Evolutionary conservation across 2,888 invertebrate genomes (phyloP), one percentile per base, ranked within the genome.

Genomic region (Reticulitermes lucifugus): DNA sequence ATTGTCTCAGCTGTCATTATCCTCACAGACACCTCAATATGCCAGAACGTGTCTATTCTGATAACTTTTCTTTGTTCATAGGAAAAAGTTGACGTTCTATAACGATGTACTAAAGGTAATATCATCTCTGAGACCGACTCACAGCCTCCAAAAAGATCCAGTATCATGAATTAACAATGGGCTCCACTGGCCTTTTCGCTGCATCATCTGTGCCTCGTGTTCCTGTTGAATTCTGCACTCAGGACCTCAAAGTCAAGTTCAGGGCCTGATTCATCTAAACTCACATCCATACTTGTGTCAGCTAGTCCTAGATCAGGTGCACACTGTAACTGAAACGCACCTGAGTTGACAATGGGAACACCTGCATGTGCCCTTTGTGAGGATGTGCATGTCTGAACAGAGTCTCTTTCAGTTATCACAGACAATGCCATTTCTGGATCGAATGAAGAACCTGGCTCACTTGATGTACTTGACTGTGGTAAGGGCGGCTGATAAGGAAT

Each of bases 191-290:
- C 60, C 80, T 81, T 80, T 51, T 73, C 46, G 25, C 41, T 80
- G 79, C 71, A 84, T 84, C 84, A 87, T 75, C 87, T 86, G 55
- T 86, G 87, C n/a, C 89, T 89, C 43, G 90, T 90, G 87, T 89
- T 90, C 85, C 90, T 88, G 85, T 89, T 90, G 83, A 91, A 91
- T 87, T 91, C 90, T 84, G 90, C 90, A 82, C 89, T 90, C 35
- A 91, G 87, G 71, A 89, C 90, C 65, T 89, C 90, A 86, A 91
- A 91, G 87, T 90, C 90, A 21, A 90, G 88, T 77, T 90, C 90
- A 1, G 90, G 83, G 9, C 84, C 85, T 12, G 85, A 85, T 80
- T 85, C 86, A 35, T 86, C 86, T 29, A 85, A 43, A 59, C 85
- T 85, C n/a, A 86, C 86, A 60, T 86, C 85, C 79, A 85, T 85